Base-by-base conservation (phyloP, 2,797 vertebrate species). In the Melanotaenia boesemani region DNA sequence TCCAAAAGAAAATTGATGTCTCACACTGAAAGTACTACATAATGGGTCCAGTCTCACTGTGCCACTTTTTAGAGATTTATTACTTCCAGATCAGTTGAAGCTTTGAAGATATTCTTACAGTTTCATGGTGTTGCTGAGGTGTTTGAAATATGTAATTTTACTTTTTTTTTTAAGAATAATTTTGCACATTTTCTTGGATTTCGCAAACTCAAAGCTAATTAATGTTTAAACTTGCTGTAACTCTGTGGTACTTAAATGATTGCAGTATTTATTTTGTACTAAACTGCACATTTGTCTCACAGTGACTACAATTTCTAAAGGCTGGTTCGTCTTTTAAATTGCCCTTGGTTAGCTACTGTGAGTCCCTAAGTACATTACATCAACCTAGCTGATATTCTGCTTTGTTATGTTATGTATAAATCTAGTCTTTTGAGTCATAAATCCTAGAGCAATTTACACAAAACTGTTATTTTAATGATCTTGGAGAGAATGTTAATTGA, bases 1-100 rank as follows among this genome's bases (percentile, higher is more conserved):
- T 28, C 28, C 50, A 24, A 3, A n/a, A 46, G 28, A 84, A 71
- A 68, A 63, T 24, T 20, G 6, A 20, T n/a, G 46, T 20, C 46
- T 48, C 20, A 22, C 22, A 50, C 2, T 50, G n/a, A n/a, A 50
- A 50, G 3, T 10, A 4, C 22, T 2, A 12, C 52, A 12, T 54
- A 24, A 54, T 55, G n/a, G 10, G 11, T 54, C 22, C 50, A 24
- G 4, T 52, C 48, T n/a, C 9, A 22, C n/a, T 10, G 48, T 22
- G 34, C 2, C 32, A 65, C 8, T 24, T 37, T 37, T 36, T 0
- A 65, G 1, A 0, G n/a, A 22, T 22, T 52, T 11, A 24, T 55
- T 4, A 34, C 6, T 11, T 58, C 7, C 16, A 20, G 16, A 58
- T 58, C 26, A 58, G 34, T 6, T 37, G 6, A 60, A 60, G 58